phyloP scores from a whole-genome alignment of 1,140 invertebrate genomes.

The Cydia amplana region DNA sequence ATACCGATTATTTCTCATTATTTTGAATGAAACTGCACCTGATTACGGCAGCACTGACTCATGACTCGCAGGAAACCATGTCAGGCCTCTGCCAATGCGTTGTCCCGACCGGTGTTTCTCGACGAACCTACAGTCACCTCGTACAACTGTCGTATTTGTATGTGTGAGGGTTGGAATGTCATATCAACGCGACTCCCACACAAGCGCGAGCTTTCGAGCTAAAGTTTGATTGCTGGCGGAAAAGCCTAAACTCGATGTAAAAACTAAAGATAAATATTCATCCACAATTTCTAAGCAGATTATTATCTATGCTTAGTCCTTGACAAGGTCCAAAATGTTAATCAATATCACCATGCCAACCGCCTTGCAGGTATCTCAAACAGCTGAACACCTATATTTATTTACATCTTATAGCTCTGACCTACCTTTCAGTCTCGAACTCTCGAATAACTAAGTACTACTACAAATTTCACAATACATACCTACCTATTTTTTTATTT shows the following conservation, averaged over 20 bases:
- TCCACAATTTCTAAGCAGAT: neutral
- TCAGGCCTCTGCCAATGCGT: constrained; percentile 34
- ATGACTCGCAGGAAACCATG: constrained; percentile 44
- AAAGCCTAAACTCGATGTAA: neutral
- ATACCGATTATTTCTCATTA: constrained; percentile 53
- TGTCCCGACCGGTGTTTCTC: constrained; percentile 12
- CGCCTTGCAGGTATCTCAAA: constrained; percentile 34
- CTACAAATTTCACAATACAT: too few relatives aligned
- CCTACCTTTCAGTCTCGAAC: too few relatives aligned
- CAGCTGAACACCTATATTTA: neutral
- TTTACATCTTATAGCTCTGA: too few relatives aligned
- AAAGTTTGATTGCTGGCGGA: neutral
- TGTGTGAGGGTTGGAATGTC: constrained; percentile 41
- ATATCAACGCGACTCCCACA: constrained; percentile 35
- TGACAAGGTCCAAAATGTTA: constrained; percentile 32
- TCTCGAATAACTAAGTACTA: too few relatives aligned
- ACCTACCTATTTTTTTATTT: too few relatives aligned
- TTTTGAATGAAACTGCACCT: constrained; percentile 62
- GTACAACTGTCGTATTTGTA: constrained; percentile 4
- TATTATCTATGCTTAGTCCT: constrained; percentile 15
- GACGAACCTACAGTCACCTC: constrained; percentile 29
- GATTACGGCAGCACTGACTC: constrained; percentile 50
- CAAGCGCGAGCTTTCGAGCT: constrained; percentile 12
- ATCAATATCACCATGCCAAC: constrained; percentile 66
- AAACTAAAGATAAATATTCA: neutral